phyloP scores from a whole-genome alignment of 2,797 vertebrate species.

The Periparus ater region DNA sequence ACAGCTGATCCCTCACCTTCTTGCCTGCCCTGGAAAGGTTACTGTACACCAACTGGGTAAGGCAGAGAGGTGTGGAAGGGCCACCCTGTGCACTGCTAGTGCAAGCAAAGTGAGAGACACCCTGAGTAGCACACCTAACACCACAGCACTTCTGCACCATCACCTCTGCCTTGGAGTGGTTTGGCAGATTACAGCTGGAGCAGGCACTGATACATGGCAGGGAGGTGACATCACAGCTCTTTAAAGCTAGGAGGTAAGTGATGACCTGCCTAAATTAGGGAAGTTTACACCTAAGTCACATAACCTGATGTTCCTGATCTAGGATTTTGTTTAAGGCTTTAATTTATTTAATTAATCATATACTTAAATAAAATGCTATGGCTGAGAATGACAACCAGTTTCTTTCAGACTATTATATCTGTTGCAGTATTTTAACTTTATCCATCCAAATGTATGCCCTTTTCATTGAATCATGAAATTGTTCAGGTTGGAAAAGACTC shows the following conservation, averaged over 20 bases:
- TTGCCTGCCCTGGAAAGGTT: not conserved
- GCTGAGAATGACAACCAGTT: not conserved
- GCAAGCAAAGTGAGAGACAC: not conserved
- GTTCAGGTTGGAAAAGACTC: not conserved
- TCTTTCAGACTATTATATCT: not conserved
- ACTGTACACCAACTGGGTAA: not conserved
- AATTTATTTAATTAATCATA: not conserved
- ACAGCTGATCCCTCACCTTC: not conserved
- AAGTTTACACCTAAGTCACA: not conserved
- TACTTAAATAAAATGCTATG: not conserved
- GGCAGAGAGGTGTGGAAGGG: not conserved
- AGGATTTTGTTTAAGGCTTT: not conserved
- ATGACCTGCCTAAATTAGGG: not conserved
- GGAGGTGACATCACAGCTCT: not conserved
- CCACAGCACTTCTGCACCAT: not conserved
- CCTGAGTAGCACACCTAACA: not conserved
- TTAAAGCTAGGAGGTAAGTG: not conserved
- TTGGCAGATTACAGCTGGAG: not conserved
- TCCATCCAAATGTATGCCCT: not conserved
- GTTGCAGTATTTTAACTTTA: not conserved
- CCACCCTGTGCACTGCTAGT: fast-evolving
- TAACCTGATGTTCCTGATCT: not conserved
- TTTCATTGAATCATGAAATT: not conserved
- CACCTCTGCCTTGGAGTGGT: not conserved
- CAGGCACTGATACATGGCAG: not conserved